Percentiles rank a stretch among this genome's conserved stretches.
Evolutionary conservation across 2,888 invertebrate species (phyloP).

Genomic region (Catotricha subobsoleta): DNA sequence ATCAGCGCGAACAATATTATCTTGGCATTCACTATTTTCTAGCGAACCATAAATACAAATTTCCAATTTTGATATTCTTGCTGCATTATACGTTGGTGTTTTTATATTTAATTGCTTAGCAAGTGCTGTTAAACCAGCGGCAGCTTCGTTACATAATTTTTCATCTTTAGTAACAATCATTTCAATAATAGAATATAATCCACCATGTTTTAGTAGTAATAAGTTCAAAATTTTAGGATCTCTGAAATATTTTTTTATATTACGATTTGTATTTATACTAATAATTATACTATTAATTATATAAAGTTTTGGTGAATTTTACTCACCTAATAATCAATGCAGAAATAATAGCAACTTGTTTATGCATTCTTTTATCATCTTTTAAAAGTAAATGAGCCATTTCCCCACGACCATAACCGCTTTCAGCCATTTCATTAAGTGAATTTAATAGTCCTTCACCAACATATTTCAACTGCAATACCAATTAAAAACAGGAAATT

Average conservation of each 20-base stretch:
- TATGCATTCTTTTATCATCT: conserved; percentile 20
- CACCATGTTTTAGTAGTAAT: conserved; percentile 25
- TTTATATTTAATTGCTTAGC: conserved; percentile 21
- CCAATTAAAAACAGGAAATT: too few species aligned
- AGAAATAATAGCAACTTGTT: conserved; percentile 25
- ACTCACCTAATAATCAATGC: conserved; percentile 20
- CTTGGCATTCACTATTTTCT: background rate
- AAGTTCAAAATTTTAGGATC: conserved; percentile 23
- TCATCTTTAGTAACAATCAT: conserved; percentile 22
- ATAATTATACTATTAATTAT: too few species aligned
- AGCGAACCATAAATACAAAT: background rate
- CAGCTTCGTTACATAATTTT: conserved; percentile 22
- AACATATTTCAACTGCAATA: conserved; percentile 20
- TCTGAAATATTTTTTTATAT: too few species aligned
- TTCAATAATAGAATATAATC: conserved; percentile 20
- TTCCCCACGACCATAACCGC: conserved; percentile 28
- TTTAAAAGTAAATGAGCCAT: conserved; percentile 21
- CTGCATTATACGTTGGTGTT: conserved; percentile 14
- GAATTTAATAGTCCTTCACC: conserved; percentile 23
- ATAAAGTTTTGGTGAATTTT: too few species aligned
- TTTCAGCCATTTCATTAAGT: conserved; percentile 26
- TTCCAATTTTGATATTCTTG: background rate
- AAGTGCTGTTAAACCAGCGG: conserved; percentile 24
- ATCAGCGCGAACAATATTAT: background rate
- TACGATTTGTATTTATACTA: too few species aligned